Evolutionary conservation across 2,797 vertebrate genomes (phyloP).

Genomic region (Scolopax rusticola): DNA sequence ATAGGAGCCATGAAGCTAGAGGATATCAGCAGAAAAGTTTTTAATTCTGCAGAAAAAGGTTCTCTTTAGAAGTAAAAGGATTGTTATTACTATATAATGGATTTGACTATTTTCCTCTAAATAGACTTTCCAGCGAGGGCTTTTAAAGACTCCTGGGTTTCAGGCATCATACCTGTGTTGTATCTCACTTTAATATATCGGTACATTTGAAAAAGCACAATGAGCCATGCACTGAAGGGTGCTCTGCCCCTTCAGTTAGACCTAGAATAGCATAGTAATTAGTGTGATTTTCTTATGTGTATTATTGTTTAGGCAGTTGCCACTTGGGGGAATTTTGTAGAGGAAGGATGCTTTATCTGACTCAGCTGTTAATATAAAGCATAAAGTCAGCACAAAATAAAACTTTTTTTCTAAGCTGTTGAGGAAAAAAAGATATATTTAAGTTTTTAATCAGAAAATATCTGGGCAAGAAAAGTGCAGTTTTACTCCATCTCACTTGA

Average conservation of each 20-base stretch:
- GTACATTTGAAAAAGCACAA: conserved; percentile 1
- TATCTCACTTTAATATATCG: background rate
- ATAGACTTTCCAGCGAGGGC: background rate
- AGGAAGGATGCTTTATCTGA: conserved; percentile 24
- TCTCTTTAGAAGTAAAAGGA: background rate
- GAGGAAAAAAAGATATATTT: background rate
- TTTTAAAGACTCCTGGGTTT: background rate
- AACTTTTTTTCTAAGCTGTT: background rate
- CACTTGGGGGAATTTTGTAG: background rate
- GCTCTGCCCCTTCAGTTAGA: background rate
- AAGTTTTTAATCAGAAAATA: background rate
- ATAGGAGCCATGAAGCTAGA: background rate
- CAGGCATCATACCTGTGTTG: background rate
- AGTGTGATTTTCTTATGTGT: background rate
- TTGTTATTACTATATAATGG: background rate
- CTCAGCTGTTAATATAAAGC: conserved; percentile 2
- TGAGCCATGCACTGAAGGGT: background rate
- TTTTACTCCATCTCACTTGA: background rate
- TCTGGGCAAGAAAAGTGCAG: background rate
- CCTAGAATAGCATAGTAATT: background rate
- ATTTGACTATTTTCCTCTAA: background rate
- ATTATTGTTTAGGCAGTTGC: background rate
- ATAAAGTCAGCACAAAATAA: background rate
- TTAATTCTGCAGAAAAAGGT: background rate
- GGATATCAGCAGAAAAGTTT: background rate